phyloP scores from a whole-genome alignment of 1,140 invertebrate species.

The Colletes latitarsis region DNA sequence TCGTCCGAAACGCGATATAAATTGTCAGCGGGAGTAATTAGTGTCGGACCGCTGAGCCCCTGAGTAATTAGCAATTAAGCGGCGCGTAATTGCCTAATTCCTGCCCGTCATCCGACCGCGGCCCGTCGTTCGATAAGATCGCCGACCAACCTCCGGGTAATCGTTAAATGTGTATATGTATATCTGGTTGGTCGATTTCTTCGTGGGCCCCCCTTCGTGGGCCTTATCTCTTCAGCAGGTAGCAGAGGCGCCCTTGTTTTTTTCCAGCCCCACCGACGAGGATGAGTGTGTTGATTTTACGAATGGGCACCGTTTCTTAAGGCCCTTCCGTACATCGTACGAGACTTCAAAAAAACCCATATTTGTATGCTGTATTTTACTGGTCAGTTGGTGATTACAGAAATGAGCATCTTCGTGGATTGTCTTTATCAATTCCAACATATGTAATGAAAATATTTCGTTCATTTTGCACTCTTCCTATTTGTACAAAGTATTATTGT shows the following conservation, averaged over 20 bases:
- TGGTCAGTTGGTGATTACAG: too few species aligned
- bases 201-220: slow-evolving; percentile 16
- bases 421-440: too few species aligned
- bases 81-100: slow-evolving; percentile 67
- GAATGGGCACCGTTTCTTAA: not conserved
- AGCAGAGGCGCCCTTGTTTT: slow-evolving; percentile 35
- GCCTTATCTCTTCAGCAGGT: slow-evolving; percentile 54
- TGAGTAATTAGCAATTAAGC: slow-evolving; percentile 70
- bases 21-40: slow-evolving; percentile 63
- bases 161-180: slow-evolving; percentile 45
- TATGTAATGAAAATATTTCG: too few species aligned
- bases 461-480: too few species aligned
- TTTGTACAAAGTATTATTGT: too few species aligned
- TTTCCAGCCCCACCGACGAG: slow-evolving; percentile 11
- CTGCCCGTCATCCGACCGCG: slow-evolving; percentile 64
- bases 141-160: slow-evolving; percentile 49
- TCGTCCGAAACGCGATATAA: slow-evolving; percentile 43
- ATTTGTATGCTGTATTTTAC: too few species aligned
- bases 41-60: slow-evolving; percentile 29
- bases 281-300: slow-evolving; percentile 22
- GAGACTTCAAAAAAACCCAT: too few species aligned
- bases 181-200: slow-evolving; percentile 39
- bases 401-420: too few species aligned
- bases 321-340: too few species aligned
- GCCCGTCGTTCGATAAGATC: slow-evolving; percentile 62